Evolutionary conservation across 2,888 invertebrate genomes (phyloP).

Genomic region (Eupithecia abbreviata): DNA sequence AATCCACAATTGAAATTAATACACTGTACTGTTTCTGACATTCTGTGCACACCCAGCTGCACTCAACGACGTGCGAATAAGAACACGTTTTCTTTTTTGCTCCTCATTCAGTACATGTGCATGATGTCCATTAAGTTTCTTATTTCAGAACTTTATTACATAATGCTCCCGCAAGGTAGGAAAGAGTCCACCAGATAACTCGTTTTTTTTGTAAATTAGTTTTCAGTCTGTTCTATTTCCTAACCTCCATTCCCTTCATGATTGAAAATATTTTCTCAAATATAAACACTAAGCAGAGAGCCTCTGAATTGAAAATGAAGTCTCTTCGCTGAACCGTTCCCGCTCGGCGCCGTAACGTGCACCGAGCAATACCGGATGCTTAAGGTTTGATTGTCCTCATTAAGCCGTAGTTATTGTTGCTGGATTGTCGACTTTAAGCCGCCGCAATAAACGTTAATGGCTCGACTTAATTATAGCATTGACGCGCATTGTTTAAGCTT

Average conservation of each 20-base stretch:
- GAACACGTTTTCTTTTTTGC: background rate
- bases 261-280: background rate
- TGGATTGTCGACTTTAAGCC: slow-evolving; percentile 50
- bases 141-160: background rate
- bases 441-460: slow-evolving; percentile 41
- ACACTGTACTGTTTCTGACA: background rate
- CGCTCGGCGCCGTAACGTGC: background rate
- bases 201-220: background rate
- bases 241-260: background rate
- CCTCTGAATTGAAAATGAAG: background rate
- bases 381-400: slow-evolving; percentile 64
- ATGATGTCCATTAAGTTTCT: background rate
- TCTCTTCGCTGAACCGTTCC: background rate
- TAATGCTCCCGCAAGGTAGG: background rate
- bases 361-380: slow-evolving; percentile 49
- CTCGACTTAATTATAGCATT: slow-evolving; percentile 32
- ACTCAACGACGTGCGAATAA: background rate
- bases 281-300: background rate
- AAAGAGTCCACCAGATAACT: background rate
- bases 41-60: background rate
- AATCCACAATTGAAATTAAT: too few species aligned
- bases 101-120: background rate
- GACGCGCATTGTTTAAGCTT: slow-evolving; percentile 28
- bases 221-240: background rate
- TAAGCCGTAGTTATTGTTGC: slow-evolving; percentile 51